Evolutionary conservation across 2,888 invertebrate genomes (phyloP).

Genomic region (Diachrysia chrysitis): DNA sequence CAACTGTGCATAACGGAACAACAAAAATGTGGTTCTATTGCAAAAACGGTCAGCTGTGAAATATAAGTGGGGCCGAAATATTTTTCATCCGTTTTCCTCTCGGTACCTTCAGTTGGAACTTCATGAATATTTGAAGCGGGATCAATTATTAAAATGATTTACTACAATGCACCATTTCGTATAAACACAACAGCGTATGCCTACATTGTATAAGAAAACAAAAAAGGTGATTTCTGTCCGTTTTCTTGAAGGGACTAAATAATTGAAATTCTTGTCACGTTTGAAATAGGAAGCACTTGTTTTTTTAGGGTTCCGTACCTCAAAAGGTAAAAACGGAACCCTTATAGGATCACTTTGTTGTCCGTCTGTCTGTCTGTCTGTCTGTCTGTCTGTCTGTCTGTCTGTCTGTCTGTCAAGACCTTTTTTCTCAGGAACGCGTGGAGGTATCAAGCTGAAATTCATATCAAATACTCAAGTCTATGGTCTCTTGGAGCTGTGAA

Average conservation of each 20-base stretch:
- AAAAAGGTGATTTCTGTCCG: slow-evolving; percentile 49
- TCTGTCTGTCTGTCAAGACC: no score
- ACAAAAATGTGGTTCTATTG: slow-evolving; percentile 55
- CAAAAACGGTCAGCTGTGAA: slow-evolving; percentile 75
- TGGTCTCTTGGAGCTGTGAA: no score
- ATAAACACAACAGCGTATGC: slow-evolving; percentile 70
- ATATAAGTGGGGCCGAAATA: slow-evolving; percentile 76
- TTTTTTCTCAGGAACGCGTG: no score
- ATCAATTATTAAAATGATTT: slow-evolving; percentile 89
- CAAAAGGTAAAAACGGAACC: no score
- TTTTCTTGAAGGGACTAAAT: slow-evolving; percentile 51
- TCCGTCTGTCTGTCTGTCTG: no score
- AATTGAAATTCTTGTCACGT: slow-evolving; percentile 61
- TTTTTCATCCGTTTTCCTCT: slow-evolving; percentile 83
- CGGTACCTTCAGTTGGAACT: slow-evolving; percentile 79
- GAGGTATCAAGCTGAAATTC: no score
- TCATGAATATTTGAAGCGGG: slow-evolving; percentile 86
- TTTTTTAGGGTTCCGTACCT: no score
- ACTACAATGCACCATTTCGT: slow-evolving; percentile 75
- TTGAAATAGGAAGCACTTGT: slow-evolving; percentile 47
- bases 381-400: no score
- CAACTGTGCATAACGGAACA: slow-evolving; percentile 35
- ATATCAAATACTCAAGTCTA: no score
- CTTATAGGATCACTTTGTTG: no score
- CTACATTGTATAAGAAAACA: slow-evolving; percentile 67